A percentile compares a stretch with the other conserved stretches of the same genome.
Conservation (phyloP, 2,888 invertebrate genomes). For the Argyresthia albistria region DNA sequence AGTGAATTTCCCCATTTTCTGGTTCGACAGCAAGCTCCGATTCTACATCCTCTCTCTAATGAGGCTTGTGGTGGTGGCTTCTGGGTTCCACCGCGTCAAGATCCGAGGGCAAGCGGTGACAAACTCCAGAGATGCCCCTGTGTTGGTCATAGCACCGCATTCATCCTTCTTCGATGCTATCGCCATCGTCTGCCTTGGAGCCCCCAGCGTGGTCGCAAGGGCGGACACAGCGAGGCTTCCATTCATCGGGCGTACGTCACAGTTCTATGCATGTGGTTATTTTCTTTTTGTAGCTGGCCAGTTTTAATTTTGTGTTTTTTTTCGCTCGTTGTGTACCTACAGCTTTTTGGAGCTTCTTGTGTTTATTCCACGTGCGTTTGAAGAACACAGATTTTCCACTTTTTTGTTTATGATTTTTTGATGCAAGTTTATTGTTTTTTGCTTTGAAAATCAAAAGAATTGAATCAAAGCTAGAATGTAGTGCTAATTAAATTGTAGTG, state of each 20-base stretch:
- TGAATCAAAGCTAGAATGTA: no score
- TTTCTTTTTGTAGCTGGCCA: neutral
- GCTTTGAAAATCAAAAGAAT: no score
- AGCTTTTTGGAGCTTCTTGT: no score
- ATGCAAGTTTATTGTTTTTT: no score
- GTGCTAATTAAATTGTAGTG: no score
- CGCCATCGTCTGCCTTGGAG: slow-evolving; percentile 85
- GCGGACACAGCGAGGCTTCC: slow-evolving; percentile 87
- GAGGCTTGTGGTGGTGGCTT: slow-evolving; percentile 82
- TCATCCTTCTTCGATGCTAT: slow-evolving; percentile 93
- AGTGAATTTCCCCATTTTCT: no score
- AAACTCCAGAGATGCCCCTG: slow-evolving; percentile 80
- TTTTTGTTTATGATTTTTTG: no score
- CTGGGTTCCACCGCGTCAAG: slow-evolving; percentile 86
- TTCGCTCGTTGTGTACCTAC: no score
- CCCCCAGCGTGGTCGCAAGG: slow-evolving; percentile 92
- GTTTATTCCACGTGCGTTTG: no score
- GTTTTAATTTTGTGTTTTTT: no score
- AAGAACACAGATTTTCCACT: no score
- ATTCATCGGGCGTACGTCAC: slow-evolving; percentile 89
- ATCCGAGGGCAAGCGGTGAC: slow-evolving; percentile 77
- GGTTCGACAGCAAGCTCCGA: slow-evolving; percentile 72
- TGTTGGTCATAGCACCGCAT: slow-evolving; percentile 91
- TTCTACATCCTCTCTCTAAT: slow-evolving; percentile 78
- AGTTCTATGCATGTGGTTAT: neutral